Evolutionary conservation across 2,888 invertebrate species (phyloP).

Genomic region (Drepanosiphum platanoidis): DNA sequence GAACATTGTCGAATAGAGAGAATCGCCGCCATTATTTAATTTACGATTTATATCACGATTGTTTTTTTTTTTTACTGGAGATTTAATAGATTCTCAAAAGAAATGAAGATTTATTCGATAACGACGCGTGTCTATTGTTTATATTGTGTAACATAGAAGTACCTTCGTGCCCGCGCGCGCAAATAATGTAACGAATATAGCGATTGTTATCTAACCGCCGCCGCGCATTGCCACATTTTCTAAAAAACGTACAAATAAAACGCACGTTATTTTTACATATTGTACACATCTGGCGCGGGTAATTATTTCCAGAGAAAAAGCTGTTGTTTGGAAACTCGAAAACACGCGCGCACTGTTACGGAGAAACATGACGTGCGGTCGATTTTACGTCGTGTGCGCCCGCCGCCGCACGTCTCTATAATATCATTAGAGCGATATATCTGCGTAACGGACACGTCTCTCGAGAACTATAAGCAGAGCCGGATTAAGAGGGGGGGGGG

Average conservation of each 20-base stretch:
- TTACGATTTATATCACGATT: neutral
- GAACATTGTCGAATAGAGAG: too few relatives aligned
- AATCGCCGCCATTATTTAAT: neutral
- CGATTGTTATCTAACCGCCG: neutral
- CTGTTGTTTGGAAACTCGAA: neutral
- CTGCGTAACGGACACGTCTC: too few relatives aligned
- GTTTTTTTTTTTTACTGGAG: neutral
- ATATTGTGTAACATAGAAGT: neutral
- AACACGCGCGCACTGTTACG: too few relatives aligned
- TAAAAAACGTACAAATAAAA: neutral
- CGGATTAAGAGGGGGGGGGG: too few relatives aligned
- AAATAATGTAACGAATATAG: conserved; percentile 4
- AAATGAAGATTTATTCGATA: conserved; percentile 2
- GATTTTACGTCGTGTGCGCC: too few relatives aligned
- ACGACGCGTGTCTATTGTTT: conserved; percentile 18
- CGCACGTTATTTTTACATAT: neutral
- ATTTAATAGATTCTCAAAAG: neutral
- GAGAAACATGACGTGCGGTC: too few relatives aligned
- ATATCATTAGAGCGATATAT: too few relatives aligned
- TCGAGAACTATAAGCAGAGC: too few relatives aligned
- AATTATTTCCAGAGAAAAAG: neutral
- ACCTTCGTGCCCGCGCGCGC: neutral
- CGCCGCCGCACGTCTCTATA: too few relatives aligned
- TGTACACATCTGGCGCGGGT: neutral
- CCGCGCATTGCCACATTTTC: neutral